These are phyloP conservation scores for Perognathus longimembris DNA, from an alignment of 2,113 vertebrate genomes.

Conservation along the genomic window DNA sequence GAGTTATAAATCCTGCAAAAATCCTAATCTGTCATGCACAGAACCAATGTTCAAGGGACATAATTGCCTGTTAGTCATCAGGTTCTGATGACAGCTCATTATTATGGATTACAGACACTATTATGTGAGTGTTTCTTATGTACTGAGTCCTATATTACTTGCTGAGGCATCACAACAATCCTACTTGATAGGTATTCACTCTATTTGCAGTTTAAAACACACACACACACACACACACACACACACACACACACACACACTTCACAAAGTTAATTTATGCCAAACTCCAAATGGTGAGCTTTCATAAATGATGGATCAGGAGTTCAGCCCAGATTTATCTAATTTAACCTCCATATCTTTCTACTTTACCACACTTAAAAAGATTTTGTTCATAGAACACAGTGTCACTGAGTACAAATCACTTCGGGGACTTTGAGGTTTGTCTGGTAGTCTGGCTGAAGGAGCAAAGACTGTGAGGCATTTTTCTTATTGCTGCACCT, in stretches of 20 bases:
- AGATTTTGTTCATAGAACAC: neutral
- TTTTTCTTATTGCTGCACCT: slow-evolving; percentile 24
- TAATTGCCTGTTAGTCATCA: neutral
- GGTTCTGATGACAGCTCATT: neutral
- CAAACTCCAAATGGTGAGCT: neutral
- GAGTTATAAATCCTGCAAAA: neutral
- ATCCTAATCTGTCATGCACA: neutral
- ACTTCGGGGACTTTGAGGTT: slow-evolving; percentile 27
- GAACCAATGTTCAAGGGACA: neutral
- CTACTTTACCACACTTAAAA: neutral
- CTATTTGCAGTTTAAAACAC: slow-evolving; percentile 18
- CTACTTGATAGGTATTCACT: neutral
- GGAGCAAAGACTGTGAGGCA: slow-evolving; percentile 21
- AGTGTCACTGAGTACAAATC: slow-evolving; percentile 34
- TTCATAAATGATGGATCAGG: neutral
- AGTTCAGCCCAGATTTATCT: slow-evolving; percentile 43
- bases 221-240: too few relatives aligned
- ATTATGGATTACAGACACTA: neutral
- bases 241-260: too few relatives aligned
- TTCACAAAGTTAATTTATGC: too few relatives aligned
- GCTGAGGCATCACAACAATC: neutral
- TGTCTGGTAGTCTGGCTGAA: slow-evolving; percentile 32
- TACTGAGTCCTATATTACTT: neutral
- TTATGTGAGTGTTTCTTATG: neutral
- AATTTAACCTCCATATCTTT: slow-evolving; percentile 33